phyloP scores from a whole-genome alignment of 2,888 invertebrate species.

The Arenicola marina region DNA sequence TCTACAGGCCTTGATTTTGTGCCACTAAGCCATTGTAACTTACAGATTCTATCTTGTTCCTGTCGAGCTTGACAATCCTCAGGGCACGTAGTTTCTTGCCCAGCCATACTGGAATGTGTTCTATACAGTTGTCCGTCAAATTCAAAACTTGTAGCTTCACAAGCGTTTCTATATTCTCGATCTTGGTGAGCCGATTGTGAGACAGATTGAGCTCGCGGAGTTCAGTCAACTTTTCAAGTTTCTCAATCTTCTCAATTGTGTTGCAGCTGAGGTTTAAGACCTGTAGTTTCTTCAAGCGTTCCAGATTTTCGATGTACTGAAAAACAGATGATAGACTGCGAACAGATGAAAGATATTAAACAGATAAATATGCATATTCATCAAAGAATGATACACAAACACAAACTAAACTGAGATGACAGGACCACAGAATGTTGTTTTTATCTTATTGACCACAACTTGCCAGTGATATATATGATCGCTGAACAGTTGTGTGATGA shows the following conservation, averaged over 20 bases:
- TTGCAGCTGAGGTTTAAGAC: constrained; percentile 52
- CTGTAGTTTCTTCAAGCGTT: constrained; percentile 49
- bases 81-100: constrained; percentile 51
- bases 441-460: no score
- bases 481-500: no score
- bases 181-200: constrained; percentile 48
- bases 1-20: no score
- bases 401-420: no score
- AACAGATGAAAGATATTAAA: no score
- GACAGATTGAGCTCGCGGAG: constrained; percentile 56
- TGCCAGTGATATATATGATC: no score
- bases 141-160: constrained; percentile 49
- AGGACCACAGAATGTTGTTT: no score
- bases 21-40: no score
- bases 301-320: constrained; percentile 60
- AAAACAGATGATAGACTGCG: no score
- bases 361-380: no score
- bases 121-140: constrained; percentile 51
- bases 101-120: constrained; percentile 54
- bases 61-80: constrained; percentile 47
- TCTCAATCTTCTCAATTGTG: constrained; percentile 58
- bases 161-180: constrained; percentile 54
- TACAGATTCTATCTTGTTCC: constrained; percentile 53
- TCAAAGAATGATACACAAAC: no score
- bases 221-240: constrained; percentile 49